Evolutionary conservation across 2,888 invertebrate genomes (phyloP), one percentile per base, ranked within the genome.

Genomic region (Cloeon dipterum): DNA sequence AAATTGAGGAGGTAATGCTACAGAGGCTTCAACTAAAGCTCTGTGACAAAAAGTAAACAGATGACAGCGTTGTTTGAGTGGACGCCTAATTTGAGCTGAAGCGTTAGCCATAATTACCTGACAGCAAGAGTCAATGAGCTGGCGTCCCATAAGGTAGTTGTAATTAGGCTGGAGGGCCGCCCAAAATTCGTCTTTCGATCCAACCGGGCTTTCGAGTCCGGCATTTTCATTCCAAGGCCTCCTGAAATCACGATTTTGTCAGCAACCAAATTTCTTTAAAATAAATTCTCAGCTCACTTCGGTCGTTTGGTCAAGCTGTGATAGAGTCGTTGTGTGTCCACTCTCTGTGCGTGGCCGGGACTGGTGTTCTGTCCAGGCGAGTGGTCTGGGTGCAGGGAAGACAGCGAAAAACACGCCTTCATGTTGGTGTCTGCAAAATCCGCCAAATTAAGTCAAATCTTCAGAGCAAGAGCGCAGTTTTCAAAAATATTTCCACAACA

Each of bases 121-220:
- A 14, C 29, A 29, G 63, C 89, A 89, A 47, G 76, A 74, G 54
- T 88, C 85, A 42, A 91, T 77, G 47, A 91, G 74, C 58, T 86
- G 79, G 51, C 82, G 85, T 58, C 86, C 86, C 89, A 91, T 89
- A 52, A 91, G 79, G 57, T 83, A 91, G 55, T 88, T 78, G 59
- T 89, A 89, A 59, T 85, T 82, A 39, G 81, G 76, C 58, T 83
- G 78, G 49, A 89, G 70, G 41, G 83, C 75, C 45, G 82, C 81
- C 86, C 88, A 88, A 47, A 89, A 78, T 54, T 88, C 88, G 59
- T 88, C 86, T 56, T 75, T 76, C 7, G 10, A 7, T n/a, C 29
- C 29, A 23, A 7, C 23, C 23, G 23, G 23, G 23, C 23, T 23
- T 23, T 23, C 23, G 23, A 11, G 7, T 7, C 7, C 23, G 5